These are phyloP conservation scores for Actinemys pallida DNA, from an alignment of 2,113 vertebrate species.

Conservation along the genomic window DNA sequence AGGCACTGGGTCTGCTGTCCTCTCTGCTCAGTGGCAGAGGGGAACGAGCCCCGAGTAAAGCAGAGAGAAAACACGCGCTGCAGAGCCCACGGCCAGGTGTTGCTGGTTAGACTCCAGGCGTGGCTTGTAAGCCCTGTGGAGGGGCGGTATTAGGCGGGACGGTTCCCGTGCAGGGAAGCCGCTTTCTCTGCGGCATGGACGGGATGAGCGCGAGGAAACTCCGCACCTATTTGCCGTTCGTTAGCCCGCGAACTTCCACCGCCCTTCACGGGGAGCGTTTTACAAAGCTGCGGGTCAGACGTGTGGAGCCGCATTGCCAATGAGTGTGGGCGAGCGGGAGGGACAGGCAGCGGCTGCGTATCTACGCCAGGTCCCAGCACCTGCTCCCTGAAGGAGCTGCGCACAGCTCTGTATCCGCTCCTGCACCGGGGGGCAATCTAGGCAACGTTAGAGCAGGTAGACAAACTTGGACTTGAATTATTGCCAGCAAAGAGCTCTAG, in stretches of 20 bases:
- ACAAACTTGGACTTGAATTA: too few species aligned
- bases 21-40: neutral
- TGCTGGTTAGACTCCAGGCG: too few species aligned
- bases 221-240: constrained; percentile 40
- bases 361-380: neutral
- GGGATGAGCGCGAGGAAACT: constrained; percentile 61
- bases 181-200: constrained; percentile 61
- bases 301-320: neutral
- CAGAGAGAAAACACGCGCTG: neutral
- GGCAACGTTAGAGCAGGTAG: too few species aligned
- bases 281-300: neutral
- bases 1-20: neutral
- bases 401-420: neutral
- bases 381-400: neutral
- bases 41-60: neutral
- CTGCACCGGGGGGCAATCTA: too few species aligned
- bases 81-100: too few species aligned
- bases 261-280: neutral
- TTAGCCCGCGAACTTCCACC: constrained; percentile 20
- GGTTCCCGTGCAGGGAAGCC: constrained; percentile 1
- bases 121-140: too few species aligned
- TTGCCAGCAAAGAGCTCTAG: too few species aligned
- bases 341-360: too few species aligned
- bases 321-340: neutral
- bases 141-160: too few species aligned